phyloP scores from a whole-genome alignment of 2,797 vertebrate genomes.

The Paedocypris micromegethes region DNA sequence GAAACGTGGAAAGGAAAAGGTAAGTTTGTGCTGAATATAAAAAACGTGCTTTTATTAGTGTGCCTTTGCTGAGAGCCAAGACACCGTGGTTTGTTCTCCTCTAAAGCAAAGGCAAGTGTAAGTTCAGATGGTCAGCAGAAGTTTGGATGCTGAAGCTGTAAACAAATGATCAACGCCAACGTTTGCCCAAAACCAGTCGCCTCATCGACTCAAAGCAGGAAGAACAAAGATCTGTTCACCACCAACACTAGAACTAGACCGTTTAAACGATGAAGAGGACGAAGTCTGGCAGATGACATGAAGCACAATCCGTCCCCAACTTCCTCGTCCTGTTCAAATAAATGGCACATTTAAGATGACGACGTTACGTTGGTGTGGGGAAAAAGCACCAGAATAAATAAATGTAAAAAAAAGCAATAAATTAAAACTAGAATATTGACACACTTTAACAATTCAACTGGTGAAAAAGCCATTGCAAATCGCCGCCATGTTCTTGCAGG shows the following conservation, averaged over 20 bases:
- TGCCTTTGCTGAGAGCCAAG: background rate
- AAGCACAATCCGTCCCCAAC: too few species aligned
- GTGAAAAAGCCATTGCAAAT: too few species aligned
- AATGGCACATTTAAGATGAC: too few species aligned
- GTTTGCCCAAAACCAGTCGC: background rate
- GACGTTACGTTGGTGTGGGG: too few species aligned
- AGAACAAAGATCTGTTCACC: conserved; percentile 18
- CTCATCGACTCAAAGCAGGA: background rate
- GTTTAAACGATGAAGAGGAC: too few species aligned
- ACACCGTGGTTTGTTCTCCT: conserved; percentile 10
- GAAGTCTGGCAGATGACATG: too few species aligned
- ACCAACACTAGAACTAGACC: background rate
- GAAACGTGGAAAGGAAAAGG: background rate
- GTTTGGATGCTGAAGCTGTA: conserved; percentile 22
- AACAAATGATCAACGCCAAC: conserved; percentile 19
- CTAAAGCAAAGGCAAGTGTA: conserved; percentile 16
- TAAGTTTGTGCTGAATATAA: conserved; percentile 13
- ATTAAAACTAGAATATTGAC: too few species aligned
- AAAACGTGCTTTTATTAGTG: conserved; percentile 39
- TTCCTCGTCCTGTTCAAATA: too few species aligned
- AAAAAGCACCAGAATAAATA: too few species aligned
- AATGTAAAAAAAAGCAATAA: too few species aligned
- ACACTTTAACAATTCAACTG: too few species aligned
- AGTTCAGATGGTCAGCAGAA: background rate
- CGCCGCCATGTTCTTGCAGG: background rate